These are phyloP conservation scores for Aproaerema taeniolella DNA, from an alignment of 2,888 invertebrate genomes.

Conservation along the genomic window DNA sequence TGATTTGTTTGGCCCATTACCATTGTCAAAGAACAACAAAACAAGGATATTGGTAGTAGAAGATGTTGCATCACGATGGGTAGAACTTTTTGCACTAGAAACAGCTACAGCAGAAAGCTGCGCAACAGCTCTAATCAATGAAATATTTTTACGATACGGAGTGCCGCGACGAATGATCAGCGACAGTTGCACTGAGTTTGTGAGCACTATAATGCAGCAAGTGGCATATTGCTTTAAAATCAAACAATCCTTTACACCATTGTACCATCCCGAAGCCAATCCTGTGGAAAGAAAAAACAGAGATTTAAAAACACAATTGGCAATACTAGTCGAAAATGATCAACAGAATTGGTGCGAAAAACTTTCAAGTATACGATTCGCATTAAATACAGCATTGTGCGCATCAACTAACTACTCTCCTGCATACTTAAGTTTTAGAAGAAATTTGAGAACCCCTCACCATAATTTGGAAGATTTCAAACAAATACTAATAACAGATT, in stretches of 20 bases:
- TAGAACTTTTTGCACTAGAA: neutral
- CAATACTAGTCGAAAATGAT: neutral
- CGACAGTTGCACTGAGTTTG: neutral
- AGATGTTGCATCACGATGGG: neutral
- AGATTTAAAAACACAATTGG: neutral
- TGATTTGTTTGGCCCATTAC: slow-evolving; percentile 1
- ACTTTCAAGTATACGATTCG: neutral
- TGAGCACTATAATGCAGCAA: neutral
- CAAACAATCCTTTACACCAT: neutral
- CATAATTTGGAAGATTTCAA: neutral
- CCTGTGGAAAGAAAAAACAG: slow-evolving; percentile 1
- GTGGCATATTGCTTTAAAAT: neutral
- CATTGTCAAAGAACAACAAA: neutral
- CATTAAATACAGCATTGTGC: neutral
- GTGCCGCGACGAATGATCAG: neutral
- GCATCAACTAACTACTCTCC: neutral
- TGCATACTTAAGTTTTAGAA: neutral
- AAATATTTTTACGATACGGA: neutral
- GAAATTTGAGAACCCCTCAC: neutral
- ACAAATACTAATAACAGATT: neutral
- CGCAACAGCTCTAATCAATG: neutral
- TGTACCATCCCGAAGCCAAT: neutral
- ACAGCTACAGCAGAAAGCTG: neutral
- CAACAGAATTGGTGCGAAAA: neutral
- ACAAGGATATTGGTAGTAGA: neutral